These are phyloP conservation scores for Cyprinodon tularosa DNA, from an alignment of 2,113 vertebrate genomes.

Conservation along the genomic window DNA sequence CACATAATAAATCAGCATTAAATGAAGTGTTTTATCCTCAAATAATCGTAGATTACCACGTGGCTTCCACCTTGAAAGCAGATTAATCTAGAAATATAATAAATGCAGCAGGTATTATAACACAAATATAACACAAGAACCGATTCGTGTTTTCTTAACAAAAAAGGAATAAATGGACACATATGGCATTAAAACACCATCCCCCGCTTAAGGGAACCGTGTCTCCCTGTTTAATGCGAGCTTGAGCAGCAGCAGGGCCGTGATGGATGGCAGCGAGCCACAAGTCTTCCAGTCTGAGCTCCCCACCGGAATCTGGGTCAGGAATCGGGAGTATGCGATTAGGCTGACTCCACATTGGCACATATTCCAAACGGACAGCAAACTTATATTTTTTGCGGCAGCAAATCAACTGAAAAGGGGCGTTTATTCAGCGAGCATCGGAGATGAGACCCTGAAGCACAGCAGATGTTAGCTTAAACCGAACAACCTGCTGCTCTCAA, in stretches of 20 bases:
- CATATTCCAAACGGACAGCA: neutral
- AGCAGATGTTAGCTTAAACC: neutral
- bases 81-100: slow-evolving; percentile 26
- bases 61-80: slow-evolving; percentile 14
- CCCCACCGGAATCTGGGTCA: slow-evolving; percentile 59
- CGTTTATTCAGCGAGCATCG: too few relatives aligned
- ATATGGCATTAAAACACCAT: neutral
- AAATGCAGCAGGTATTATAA: neutral
- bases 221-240: neutral
- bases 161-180: neutral
- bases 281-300: slow-evolving; percentile 1
- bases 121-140: neutral
- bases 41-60: neutral
- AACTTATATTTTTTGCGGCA: neutral
- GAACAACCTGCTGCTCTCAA: slow-evolving; percentile 35
- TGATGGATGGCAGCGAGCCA: slow-evolving; percentile 39
- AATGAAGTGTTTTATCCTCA: neutral
- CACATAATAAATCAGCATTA: neutral
- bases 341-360: neutral
- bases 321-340: neutral
- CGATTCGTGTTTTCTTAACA: too few relatives aligned
- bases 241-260: slow-evolving; percentile 11
- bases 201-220: slow-evolving; percentile 1
- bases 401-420: neutral
- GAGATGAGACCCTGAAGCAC: neutral